Percentiles rank a stretch among this genome's conserved stretches.
phyloP scores from a whole-genome alignment of 2,113 vertebrate species.

The Colossoma macropomum region DNA sequence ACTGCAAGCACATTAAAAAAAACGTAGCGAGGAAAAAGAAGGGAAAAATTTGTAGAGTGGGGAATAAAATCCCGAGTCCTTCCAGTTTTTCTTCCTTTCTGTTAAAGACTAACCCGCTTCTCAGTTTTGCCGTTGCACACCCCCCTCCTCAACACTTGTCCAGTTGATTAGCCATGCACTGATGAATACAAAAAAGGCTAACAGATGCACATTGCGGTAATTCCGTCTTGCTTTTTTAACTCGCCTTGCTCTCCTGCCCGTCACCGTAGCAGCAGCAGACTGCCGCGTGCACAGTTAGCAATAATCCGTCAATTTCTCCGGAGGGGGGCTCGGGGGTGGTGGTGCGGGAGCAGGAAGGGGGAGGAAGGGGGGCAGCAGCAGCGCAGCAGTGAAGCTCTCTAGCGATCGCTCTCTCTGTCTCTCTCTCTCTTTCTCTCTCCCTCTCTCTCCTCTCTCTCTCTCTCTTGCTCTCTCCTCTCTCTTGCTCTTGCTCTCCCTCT shows the following conservation, averaged over 20 bases:
- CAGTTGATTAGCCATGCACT: slow-evolving; percentile 77
- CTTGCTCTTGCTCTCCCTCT: slow-evolving; percentile 15
- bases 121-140: slow-evolving; percentile 33
- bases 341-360: slow-evolving; percentile 54
- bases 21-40: slow-evolving; percentile 61
- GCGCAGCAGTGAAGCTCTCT: slow-evolving; percentile 68
- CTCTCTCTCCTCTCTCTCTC: slow-evolving; percentile 27
- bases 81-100: slow-evolving; percentile 65
- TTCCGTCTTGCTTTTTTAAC: slow-evolving; percentile 72
- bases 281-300: slow-evolving; percentile 82
- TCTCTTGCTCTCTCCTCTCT: slow-evolving; percentile 12
- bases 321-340: slow-evolving; percentile 68
- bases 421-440: slow-evolving; percentile 42
- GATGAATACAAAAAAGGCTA: slow-evolving; percentile 80
- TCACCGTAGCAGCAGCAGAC: slow-evolving; percentile 83
- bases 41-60: slow-evolving; percentile 17
- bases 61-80: slow-evolving; percentile 35
- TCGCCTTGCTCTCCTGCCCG: slow-evolving; percentile 79
- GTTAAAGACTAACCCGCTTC: slow-evolving; percentile 64
- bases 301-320: slow-evolving; percentile 85
- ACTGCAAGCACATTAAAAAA: slow-evolving; percentile 48
- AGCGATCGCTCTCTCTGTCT: slow-evolving; percentile 30
- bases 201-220: slow-evolving; percentile 80
- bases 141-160: slow-evolving; percentile 55
- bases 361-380: slow-evolving; percentile 70